A percentile compares a stretch with the other conserved stretches of the same genome.
These are phyloP conservation scores for Muschampia plurimacula DNA, from an alignment of 2,888 invertebrate species.

Conservation along the genomic window DNA sequence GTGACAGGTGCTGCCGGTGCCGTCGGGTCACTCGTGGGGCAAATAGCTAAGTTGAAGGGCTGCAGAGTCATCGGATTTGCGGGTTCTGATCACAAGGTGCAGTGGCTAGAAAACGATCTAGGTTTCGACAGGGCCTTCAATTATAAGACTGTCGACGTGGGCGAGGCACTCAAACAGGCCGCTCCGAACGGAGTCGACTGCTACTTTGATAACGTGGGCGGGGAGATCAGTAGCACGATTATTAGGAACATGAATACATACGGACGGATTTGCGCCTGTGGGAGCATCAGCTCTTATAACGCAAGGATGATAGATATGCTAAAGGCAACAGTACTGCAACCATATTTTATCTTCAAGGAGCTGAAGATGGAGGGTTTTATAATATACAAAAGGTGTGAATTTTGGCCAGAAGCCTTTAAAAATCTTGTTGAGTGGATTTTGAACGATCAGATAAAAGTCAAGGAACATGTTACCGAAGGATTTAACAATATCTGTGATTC, in stretches of 20 bases:
- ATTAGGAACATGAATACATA: slow-evolving; percentile 83
- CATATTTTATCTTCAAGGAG: slow-evolving; percentile 82
- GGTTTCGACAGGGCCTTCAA: slow-evolving; percentile 89
- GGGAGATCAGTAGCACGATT: slow-evolving; percentile 84
- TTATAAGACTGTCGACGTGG: slow-evolving; percentile 87
- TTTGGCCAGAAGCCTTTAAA: no score
- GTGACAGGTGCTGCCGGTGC: slow-evolving; percentile 89
- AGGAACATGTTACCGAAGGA: no score
- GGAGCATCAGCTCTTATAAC: slow-evolving; percentile 69
- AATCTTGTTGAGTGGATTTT: no score
- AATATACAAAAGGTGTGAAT: slow-evolving; percentile 51
- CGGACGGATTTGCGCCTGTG: slow-evolving; percentile 60
- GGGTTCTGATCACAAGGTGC: slow-evolving; percentile 88
- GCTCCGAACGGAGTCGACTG: slow-evolving; percentile 89
- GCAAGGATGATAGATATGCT: slow-evolving; percentile 50
- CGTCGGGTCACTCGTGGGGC: slow-evolving; percentile 90
- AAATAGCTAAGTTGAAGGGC: slow-evolving; percentile 89
- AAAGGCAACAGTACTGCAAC: slow-evolving; percentile 79
- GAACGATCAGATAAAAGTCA: no score
- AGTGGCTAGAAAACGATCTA: slow-evolving; percentile 87
- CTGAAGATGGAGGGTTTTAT: slow-evolving; percentile 88
- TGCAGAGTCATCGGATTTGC: slow-evolving; percentile 87
- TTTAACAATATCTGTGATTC: no score
- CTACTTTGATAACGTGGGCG: slow-evolving; percentile 91
- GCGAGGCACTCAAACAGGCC: slow-evolving; percentile 81